Evolutionary conservation across 2,797 vertebrate genomes (phyloP).

Genomic region (Crypturellus tataupa): DNA sequence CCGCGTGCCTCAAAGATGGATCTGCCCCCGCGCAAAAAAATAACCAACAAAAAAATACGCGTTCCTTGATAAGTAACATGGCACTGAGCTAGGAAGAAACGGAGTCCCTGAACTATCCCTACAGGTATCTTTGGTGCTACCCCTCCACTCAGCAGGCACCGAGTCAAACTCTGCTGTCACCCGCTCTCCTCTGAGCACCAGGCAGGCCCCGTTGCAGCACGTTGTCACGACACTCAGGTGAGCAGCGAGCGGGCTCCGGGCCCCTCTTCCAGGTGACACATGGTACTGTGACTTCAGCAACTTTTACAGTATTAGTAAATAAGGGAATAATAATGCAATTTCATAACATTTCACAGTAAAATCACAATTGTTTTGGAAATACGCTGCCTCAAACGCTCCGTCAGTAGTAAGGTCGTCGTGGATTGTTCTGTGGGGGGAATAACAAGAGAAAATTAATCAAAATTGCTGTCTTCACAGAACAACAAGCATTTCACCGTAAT

Average conservation of each 20-base stretch:
- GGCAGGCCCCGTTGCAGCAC: not conserved
- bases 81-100: not conserved
- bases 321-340: not conserved
- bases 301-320: constrained; percentile 11
- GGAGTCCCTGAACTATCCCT: not conserved
- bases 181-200: not conserved
- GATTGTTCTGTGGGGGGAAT: constrained; percentile 90
- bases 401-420: constrained; percentile 97
- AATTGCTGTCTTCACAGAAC: not conserved
- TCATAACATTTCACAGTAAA: constrained; percentile 40
- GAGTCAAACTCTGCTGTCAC: rapidly evolving
- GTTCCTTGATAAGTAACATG: not conserved
- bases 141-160: not conserved
- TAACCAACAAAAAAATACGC: no score
- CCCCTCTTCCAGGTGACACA: not conserved
- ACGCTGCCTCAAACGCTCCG: not conserved
- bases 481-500: not conserved
- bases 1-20: not conserved
- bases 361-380: not conserved
- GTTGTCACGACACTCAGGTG: not conserved
- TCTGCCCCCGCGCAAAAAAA: rapidly evolving
- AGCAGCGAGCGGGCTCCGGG: not conserved
- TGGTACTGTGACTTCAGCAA: constrained; percentile 13
- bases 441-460: not conserved
- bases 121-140: not conserved